Conservation (phyloP, 2,113 vertebrate species). For the Platanista minor region DNA sequence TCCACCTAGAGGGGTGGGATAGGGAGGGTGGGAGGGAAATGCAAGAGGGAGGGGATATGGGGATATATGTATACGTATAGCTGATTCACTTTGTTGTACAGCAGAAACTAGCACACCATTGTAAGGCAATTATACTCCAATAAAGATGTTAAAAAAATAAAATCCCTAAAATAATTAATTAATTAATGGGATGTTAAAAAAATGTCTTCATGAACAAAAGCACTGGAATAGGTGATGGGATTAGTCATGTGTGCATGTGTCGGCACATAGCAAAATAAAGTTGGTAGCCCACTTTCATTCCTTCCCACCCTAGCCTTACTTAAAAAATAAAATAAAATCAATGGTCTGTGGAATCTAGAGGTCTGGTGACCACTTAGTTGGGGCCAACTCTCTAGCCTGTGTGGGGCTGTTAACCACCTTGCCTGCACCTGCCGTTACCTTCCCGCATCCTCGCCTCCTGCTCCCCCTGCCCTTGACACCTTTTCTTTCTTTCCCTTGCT, state of each 20-base stretch:
- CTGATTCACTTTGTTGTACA: no score
- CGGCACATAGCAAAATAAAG: neutral
- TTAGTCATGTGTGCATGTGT: neutral
- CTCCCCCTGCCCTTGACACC: no score
- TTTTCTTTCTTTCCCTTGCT: neutral
- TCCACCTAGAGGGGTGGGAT: neutral
- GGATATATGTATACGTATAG: no score
- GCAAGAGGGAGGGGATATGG: no score
- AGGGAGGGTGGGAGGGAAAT: no score
- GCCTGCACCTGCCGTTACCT: neutral
- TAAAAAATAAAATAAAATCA: neutral
- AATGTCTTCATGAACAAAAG: neutral
- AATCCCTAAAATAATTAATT: no score
- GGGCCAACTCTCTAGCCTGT: neutral
- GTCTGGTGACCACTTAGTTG: neutral
- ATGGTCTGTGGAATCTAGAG: neutral
- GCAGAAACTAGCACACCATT: no score
- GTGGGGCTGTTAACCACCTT: neutral
- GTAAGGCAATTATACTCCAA: no score
- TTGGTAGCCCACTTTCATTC: neutral
- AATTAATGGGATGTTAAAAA: no score
- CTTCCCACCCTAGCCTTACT: neutral
- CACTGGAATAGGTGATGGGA: neutral
- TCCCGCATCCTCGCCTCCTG: neutral
- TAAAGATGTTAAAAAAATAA: no score